Evolutionary conservation across 2,888 invertebrate species (phyloP), one percentile per base, ranked within the genome.

Genomic region (Venusia cambrica): DNA sequence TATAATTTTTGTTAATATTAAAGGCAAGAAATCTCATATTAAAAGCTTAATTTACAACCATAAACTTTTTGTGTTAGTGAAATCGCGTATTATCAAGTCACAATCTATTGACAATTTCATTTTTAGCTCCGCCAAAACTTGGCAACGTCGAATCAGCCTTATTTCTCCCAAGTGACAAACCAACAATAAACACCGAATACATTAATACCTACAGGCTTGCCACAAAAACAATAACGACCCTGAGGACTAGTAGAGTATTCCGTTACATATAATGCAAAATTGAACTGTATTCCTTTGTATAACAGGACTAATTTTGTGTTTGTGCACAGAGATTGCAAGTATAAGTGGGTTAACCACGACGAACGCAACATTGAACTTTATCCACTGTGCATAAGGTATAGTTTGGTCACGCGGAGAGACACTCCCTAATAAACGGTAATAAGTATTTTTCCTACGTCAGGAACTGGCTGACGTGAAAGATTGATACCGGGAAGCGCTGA

Each of bases 391-490:
- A 5, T 29, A 36, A 9, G 17, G 11, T 4, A 14, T 30, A 15
- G 10, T 36, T 28, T 18, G 4, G 22, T 24, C 14, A n/a, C 11
- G 3, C 10, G 24, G 13, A 20, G 18, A 35, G 37, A 39, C 17
- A 25, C 24, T 33, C 34, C 47, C 42, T 57, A 48, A 56, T 57
- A 56, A 48, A 54, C 48, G 41, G 49, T 62, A 62, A 58, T 62
- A 56, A 56, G 53, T 57, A 61, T 58, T 58, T 62, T 51, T 46
- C 52, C 45, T 41, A 38, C 48, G 39, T 45, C 42, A 52, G 51
- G 47, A 41, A 35, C 35, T 39, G 29, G 33, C 45, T 47, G 58
- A 60, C 60, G 51, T 48, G 44, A 33, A 56, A 62, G 63, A 62
- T 62, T 60, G 62, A 62, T 62, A 62, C 45, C 34, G 32, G 48